These are phyloP conservation scores for Dasypogon diadema DNA, from an alignment of 2,888 invertebrate genomes.

Conservation along the genomic window DNA sequence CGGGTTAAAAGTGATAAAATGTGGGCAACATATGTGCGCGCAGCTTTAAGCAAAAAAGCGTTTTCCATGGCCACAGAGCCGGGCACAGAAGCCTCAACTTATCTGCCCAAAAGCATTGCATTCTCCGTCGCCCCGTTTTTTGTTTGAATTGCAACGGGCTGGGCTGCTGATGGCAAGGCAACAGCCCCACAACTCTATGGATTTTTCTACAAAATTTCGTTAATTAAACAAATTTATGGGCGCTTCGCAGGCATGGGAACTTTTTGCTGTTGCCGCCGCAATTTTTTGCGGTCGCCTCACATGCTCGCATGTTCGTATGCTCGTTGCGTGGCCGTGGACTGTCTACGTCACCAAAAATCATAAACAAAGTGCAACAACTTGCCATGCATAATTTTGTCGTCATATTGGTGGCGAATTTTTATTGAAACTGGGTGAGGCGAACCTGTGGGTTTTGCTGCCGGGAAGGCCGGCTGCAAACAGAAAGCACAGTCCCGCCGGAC, in stretches of 20 bases:
- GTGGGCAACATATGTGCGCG: neutral
- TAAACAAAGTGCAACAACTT: conserved; percentile 52
- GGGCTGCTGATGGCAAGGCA: neutral
- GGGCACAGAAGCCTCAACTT: neutral
- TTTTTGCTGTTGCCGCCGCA: conserved; percentile 23
- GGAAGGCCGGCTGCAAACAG: neutral
- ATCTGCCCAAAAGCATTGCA: neutral
- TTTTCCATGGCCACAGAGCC: neutral
- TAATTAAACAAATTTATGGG: conserved; percentile 26
- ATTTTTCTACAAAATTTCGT: neutral
- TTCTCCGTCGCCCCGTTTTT: neutral
- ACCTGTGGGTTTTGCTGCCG: neutral
- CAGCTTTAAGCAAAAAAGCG: neutral
- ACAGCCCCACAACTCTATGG: neutral
- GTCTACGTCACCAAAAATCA: conserved; percentile 51
- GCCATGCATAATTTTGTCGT: conserved; percentile 49
- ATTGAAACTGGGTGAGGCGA: neutral
- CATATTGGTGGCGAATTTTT: conserved; percentile 42
- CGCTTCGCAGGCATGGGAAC: neutral
- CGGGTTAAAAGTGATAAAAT: too few species aligned
- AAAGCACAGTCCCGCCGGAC: neutral
- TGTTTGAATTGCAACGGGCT: neutral
- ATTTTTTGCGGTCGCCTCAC: conserved; percentile 7
- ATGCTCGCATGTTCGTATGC: neutral
- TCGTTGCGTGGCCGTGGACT: neutral